Evolutionary conservation across 2,113 vertebrate species (phyloP).

Genomic region (Gasterosteus nipponicus): DNA sequence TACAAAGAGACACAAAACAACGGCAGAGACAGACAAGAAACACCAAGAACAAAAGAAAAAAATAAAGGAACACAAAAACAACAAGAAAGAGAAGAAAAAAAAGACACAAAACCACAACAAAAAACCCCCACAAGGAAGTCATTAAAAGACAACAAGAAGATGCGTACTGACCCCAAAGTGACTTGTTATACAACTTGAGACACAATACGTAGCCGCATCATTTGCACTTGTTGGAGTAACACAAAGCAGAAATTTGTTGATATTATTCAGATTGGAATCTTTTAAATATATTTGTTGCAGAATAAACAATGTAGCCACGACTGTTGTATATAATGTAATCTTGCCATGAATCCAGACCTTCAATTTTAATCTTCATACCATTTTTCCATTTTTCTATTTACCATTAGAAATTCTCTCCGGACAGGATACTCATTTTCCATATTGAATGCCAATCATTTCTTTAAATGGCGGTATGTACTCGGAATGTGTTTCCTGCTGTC

Average conservation of each 20-base stretch:
- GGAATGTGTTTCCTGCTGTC: conserved; percentile 43
- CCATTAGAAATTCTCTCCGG: background rate
- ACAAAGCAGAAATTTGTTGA: background rate
- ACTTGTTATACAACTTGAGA: background rate
- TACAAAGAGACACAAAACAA: background rate
- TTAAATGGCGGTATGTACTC: conserved; percentile 53
- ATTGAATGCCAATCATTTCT: conserved; percentile 52
- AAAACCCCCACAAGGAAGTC: background rate
- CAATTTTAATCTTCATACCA: background rate
- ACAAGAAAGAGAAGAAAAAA: background rate
- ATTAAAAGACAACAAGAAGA: background rate
- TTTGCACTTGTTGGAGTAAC: background rate
- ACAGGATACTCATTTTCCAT: conserved; percentile 57
- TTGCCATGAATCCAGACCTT: background rate
- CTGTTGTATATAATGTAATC: background rate
- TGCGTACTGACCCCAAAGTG: background rate
- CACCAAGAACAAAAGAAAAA: background rate
- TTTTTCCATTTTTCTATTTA: background rate
- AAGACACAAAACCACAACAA: background rate
- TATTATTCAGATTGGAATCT: background rate
- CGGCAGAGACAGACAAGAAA: background rate
- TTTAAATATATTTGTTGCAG: background rate
- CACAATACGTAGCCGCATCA: background rate
- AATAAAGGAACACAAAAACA: background rate
- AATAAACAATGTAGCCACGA: background rate